Evolutionary conservation across 2,113 vertebrate genomes (phyloP).

Genomic region (Hystrix brachyura): DNA sequence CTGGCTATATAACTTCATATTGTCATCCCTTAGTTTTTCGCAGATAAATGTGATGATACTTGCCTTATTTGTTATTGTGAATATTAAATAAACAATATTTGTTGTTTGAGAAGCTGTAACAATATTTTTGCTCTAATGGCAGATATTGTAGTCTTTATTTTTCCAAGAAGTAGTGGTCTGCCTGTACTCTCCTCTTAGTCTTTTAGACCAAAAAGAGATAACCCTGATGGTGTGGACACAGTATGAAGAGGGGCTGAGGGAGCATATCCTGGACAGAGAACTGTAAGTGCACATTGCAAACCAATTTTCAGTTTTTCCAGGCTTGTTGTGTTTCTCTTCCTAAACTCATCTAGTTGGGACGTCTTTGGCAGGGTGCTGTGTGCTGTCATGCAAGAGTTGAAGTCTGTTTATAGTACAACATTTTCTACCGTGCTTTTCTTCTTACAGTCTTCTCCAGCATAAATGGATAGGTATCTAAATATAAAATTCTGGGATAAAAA

Average conservation of each 20-base stretch:
- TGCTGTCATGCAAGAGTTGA: neutral
- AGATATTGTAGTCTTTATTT: neutral
- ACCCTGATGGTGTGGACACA: accelerated
- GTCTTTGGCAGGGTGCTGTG: neutral
- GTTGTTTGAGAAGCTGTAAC: neutral
- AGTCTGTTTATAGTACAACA: neutral
- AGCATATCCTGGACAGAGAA: too few species aligned
- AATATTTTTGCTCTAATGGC: neutral
- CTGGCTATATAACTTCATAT: neutral
- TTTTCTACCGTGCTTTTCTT: neutral
- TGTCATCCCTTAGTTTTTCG: neutral
- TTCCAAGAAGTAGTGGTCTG: neutral
- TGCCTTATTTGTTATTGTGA: neutral
- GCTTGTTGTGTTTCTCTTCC: neutral
- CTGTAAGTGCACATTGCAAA: neutral
- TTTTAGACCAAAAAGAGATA: neutral
- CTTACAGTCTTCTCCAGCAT: neutral
- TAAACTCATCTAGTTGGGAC: neutral
- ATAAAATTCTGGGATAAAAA: neutral
- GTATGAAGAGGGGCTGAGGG: neutral
- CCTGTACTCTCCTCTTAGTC: neutral
- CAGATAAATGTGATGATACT: neutral
- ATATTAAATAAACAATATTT: neutral
- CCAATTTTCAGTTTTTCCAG: neutral
- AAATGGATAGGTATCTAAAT: neutral